A percentile compares a stretch with the other conserved stretches of the same genome.
Conservation (phyloP, 2,797 vertebrate species). For the Halcyon badia region DNA sequence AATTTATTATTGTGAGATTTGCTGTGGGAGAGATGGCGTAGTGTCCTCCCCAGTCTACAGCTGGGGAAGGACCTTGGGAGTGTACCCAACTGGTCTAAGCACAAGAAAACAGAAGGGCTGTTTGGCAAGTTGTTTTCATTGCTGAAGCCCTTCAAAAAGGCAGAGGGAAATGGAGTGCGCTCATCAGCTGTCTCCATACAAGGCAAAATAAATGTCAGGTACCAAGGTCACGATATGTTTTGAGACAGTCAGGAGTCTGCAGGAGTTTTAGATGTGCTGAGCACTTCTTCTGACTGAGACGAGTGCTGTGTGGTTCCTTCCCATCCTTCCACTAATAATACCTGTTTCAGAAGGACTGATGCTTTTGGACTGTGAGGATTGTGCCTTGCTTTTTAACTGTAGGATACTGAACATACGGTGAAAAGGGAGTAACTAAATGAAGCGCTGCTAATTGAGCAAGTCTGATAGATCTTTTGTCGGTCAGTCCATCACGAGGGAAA, state of each 20-base stretch:
- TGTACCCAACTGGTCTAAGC: not conserved
- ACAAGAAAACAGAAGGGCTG: not conserved
- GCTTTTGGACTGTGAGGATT: not conserved
- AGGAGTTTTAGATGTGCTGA: not conserved
- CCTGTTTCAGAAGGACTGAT: not conserved
- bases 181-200: not conserved
- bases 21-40: not conserved
- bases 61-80: not conserved
- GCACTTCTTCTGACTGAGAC: not conserved
- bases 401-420: not conserved
- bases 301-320: not conserved
- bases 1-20: not conserved
- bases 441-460: not conserved
- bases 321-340: not conserved
- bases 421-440: not conserved
- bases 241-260: not conserved
- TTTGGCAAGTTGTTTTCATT: not conserved
- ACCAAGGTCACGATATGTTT: not conserved
- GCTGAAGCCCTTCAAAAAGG: not conserved
- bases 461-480: not conserved
- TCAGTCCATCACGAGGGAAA: not conserved
- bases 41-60: not conserved
- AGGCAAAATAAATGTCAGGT: not conserved
- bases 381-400: not conserved
- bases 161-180: not conserved